These are phyloP conservation scores for Anomalospiza imberbis DNA, from an alignment of 2,797 vertebrate genomes.

Conservation along the genomic window DNA sequence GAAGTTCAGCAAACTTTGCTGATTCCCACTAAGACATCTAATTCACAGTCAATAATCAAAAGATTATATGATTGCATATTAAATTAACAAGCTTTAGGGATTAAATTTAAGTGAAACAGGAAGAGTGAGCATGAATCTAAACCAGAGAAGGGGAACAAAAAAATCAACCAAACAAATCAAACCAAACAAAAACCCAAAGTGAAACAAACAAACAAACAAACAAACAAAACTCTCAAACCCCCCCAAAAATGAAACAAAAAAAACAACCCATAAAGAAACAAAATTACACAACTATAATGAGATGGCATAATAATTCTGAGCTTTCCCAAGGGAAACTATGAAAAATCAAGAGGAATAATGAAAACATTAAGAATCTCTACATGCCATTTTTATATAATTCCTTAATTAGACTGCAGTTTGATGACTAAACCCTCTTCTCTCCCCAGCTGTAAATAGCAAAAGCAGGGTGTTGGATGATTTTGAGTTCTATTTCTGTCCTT, in stretches of 20 bases:
- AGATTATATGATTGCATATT: not conserved
- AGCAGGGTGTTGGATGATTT: not conserved
- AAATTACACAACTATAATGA: not conserved
- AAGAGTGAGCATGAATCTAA: not conserved
- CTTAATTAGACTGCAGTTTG: not conserved
- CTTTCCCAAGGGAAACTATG: not conserved
- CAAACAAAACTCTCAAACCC: not conserved
- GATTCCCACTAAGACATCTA: not conserved
- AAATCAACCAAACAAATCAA: not conserved
- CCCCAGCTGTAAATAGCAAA: not conserved
- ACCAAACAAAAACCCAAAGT: not conserved
- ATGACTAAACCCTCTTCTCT: not conserved
- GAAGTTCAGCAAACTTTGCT: slow-evolving; percentile 26
- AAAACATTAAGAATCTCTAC: not conserved
- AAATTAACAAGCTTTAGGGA: not conserved
- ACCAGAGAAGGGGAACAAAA: not conserved
- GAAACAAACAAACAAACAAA: not conserved
- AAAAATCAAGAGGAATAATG: not conserved
- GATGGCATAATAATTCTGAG: not conserved
- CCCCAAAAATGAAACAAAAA: not conserved
- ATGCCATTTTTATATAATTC: not conserved
- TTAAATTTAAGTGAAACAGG: slow-evolving; percentile 13
- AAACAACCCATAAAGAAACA: not conserved
- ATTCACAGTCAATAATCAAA: slow-evolving; percentile 20
- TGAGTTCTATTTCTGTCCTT: not conserved